Percentiles rank a stretch among this genome's conserved stretches.
These are phyloP conservation scores for Synanceia verrucosa DNA, from an alignment of 2,797 vertebrate species.

Conservation along the genomic window DNA sequence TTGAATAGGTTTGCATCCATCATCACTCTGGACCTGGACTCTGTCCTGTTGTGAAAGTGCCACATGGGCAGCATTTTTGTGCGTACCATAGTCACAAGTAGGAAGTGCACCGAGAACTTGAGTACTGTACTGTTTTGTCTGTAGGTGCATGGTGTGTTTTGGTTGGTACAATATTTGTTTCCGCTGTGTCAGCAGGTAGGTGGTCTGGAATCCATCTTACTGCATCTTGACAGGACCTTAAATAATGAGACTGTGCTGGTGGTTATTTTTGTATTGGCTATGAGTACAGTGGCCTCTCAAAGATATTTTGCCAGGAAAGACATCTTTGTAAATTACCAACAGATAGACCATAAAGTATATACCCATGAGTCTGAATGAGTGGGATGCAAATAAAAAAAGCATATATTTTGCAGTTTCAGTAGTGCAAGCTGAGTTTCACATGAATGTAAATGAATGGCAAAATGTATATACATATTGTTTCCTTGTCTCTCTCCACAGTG, in stretches of 20 bases:
- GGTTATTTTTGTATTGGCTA: background rate
- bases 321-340: constrained; percentile 7
- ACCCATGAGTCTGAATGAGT: background rate
- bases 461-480: background rate
- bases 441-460: too few relatives aligned
- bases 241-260: constrained; percentile 17
- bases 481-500: constrained; percentile 69
- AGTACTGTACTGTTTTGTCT: constrained; percentile 45
- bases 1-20: constrained; percentile 31
- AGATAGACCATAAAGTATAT: background rate
- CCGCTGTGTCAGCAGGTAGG: constrained; percentile 60
- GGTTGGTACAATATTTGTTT: constrained; percentile 51
- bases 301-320: background rate
- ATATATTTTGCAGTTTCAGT: background rate
- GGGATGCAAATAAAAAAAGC: background rate
- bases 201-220: constrained; percentile 49
- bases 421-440: background rate
- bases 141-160: constrained; percentile 44
- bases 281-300: background rate
- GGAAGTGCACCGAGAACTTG: constrained; percentile 28
- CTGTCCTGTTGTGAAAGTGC: constrained; percentile 33
- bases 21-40: constrained; percentile 38
- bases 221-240: constrained; percentile 49
- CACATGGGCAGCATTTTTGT: constrained; percentile 30
- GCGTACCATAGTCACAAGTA: constrained; percentile 14